A percentile compares a stretch with the other conserved stretches of the same genome.
Conservation (phyloP, 2,113 vertebrate species). For the Synchiropus splendidus region DNA sequence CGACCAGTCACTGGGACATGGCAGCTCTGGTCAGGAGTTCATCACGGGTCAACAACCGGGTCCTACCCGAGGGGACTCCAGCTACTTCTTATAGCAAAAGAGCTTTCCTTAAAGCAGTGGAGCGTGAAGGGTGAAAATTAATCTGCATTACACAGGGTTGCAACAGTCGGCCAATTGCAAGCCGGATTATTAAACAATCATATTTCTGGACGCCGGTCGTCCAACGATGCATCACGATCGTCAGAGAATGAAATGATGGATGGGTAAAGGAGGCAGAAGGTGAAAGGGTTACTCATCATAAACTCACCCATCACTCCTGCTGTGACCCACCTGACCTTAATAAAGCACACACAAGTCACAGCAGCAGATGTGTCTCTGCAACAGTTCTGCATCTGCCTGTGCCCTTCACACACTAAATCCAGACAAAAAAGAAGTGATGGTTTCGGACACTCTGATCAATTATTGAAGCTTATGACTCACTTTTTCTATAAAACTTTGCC, state of each 20-base stretch:
- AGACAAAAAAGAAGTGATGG: conserved; percentile 17
- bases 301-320: conserved; percentile 40
- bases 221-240: conserved; percentile 6
- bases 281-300: conserved; percentile 36
- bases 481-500: conserved; percentile 19
- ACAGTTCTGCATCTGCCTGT: conserved; percentile 41
- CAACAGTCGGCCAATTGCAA: conserved; percentile 17
- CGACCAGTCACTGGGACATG: conserved; percentile 37
- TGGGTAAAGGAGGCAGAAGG: conserved; percentile 18
- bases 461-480: conserved; percentile 40
- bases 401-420: conserved; percentile 29
- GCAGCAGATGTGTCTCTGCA: conserved; percentile 22
- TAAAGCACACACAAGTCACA: conserved; percentile 14
- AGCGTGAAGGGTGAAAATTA: conserved; percentile 33
- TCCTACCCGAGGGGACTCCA: conserved; percentile 29
- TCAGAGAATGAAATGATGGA: conserved; percentile 9
- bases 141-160: conserved; percentile 12
- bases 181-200: conserved; percentile 5
- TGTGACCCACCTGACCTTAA: conserved; percentile 24
- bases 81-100: conserved; percentile 38
- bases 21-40: conserved; percentile 57
- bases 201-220: background rate
- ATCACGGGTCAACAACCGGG: conserved; percentile 49
- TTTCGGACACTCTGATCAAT: conserved; percentile 40
- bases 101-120: conserved; percentile 21